Evolutionary conservation across 2,888 invertebrate genomes (phyloP).

Genomic region (Scaptomyza flava): DNA sequence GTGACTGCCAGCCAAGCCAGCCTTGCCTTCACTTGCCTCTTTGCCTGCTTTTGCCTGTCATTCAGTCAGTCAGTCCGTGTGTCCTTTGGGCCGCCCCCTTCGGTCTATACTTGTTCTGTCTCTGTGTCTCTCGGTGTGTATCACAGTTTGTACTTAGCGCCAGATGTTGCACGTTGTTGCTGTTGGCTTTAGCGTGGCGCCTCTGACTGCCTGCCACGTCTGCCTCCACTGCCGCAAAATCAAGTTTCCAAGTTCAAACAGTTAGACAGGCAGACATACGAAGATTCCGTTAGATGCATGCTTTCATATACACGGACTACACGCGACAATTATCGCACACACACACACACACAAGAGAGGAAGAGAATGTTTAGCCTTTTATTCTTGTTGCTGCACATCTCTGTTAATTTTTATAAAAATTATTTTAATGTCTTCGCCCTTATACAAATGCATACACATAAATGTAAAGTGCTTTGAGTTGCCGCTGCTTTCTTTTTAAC

Average conservation of each 20-base stretch:
- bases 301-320: constrained; percentile 11
- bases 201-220: constrained; percentile 12
- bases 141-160: constrained; percentile 80
- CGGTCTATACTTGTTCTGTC: constrained; percentile 31
- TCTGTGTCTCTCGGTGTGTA: constrained; percentile 56
- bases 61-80: constrained; percentile 16
- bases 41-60: not conserved
- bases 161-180: constrained; percentile 67
- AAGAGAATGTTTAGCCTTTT: constrained; percentile 24
- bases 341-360: constrained; percentile 18
- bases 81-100: constrained; percentile 25
- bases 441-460: constrained; percentile 22
- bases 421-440: constrained; percentile 58
- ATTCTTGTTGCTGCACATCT: constrained; percentile 32
- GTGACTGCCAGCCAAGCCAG: constrained; percentile 26
- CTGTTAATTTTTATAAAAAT: constrained; percentile 70
- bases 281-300: constrained; percentile 13
- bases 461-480: constrained; percentile 44
- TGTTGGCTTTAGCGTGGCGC: constrained; percentile 38
- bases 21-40: constrained; percentile 12
- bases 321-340: constrained; percentile 61
- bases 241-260: constrained; percentile 80
- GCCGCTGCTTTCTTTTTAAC: constrained; percentile 36
- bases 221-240: constrained; percentile 61
- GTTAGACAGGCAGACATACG: constrained; percentile 49